Conservation (phyloP, 2,113 vertebrate species). For the Cavia aperea region DNA sequence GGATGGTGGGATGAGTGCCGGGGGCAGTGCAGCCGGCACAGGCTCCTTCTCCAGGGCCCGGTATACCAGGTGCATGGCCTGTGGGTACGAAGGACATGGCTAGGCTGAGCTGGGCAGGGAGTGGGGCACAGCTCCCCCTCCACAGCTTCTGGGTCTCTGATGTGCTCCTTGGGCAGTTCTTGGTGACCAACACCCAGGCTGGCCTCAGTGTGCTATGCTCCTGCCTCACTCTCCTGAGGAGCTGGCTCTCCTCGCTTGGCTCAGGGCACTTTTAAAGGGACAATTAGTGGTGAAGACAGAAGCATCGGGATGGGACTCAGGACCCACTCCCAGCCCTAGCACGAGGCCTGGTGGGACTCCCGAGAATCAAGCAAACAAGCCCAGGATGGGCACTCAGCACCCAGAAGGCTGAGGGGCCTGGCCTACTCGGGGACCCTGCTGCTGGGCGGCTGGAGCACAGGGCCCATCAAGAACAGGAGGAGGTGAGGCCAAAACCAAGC, state of each 20-base stretch:
- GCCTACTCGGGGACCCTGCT: neutral
- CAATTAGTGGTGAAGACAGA: neutral
- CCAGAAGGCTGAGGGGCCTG: neutral
- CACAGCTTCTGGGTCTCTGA: neutral
- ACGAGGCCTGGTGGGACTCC: neutral
- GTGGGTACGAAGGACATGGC: slow-evolving; percentile 41
- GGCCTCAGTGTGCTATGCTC: neutral
- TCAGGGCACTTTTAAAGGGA: neutral
- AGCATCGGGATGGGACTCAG: neutral
- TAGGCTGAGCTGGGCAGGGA: no score
- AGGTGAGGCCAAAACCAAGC: neutral
- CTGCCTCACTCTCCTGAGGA: neutral
- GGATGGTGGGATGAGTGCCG: slow-evolving; percentile 88
- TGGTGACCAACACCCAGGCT: neutral
- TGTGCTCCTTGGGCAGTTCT: neutral
- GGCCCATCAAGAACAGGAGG: neutral
- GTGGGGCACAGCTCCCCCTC: no score
- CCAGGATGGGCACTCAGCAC: neutral
- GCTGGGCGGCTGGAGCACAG: neutral
- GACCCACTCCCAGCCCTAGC: neutral
- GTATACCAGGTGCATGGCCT: slow-evolving; percentile 99
- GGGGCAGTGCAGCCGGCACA: slow-evolving; percentile 87
- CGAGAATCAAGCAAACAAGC: neutral
- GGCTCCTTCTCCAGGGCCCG: slow-evolving; percentile 97
- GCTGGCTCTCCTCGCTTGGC: neutral